Evolutionary conservation across 2,888 invertebrate genomes (phyloP), one percentile per base, ranked within the genome.

Genomic region (Rhagonycha lutea): DNA sequence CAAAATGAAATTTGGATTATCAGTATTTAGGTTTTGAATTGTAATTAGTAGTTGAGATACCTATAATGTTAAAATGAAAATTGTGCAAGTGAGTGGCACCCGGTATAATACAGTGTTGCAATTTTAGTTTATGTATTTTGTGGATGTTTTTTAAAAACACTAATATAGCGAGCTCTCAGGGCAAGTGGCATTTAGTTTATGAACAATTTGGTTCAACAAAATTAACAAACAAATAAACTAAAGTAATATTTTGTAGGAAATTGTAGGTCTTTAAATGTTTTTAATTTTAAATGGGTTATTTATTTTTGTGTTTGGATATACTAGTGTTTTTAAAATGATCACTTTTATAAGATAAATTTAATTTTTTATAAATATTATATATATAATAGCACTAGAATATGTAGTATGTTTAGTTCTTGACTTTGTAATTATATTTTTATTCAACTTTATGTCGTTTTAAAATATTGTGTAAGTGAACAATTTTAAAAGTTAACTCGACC

Each of bases 141-240:
- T 47, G 47, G 61, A 61, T 62, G 72, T 72, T 72, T 77, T 74
- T 77, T 77, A 77, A 77, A 77, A 77, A 77, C 77, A 77, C 77
- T 74, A 77, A 74, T 77, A 77, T 77, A 68, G 72, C 29, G 71
- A 77, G 77, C 74, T 71, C 77, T 74, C 77, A 77, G 77, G 77
- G 77, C 74, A 73, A 65, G 63, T 65, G 63, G 63, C 69, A 72
- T 72, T 74, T 77, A 74, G 32, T 74, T 77, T 72, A 63, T 76
- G 73, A 73, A 73, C 68, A 70, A 70, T 72, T 67, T 26, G 70
- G 70, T 76, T 73, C 70, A 73, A 70, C 70, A 72, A 65, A 69
- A 70, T 11, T 71, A 61, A 74, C 14, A 69, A 23, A 47, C 47
- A 47, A 47, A 47, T 47, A 47, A 12, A 47, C 47, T 47, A 47